Percentiles rank a stretch among this genome's conserved stretches.
Evolutionary conservation across 2,797 vertebrate species (phyloP).

Genomic region (Halcyon badia): DNA sequence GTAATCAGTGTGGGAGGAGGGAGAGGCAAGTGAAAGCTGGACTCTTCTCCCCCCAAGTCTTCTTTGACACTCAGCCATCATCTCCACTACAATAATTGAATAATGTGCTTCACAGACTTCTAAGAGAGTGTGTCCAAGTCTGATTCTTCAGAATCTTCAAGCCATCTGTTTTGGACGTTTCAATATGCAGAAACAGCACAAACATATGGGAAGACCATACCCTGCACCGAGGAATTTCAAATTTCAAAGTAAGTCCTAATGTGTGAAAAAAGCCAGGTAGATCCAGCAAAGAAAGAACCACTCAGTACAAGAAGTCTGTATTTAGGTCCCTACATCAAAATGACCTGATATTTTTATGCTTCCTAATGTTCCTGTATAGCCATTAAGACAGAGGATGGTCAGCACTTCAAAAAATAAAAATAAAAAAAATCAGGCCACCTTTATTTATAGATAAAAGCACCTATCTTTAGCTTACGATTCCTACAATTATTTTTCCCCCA

Average conservation of each 20-base stretch:
- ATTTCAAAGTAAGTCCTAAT: background rate
- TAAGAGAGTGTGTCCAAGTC: constrained; percentile 37
- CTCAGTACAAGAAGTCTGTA: background rate
- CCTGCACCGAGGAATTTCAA: constrained; percentile 1
- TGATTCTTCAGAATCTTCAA: constrained; percentile 45
- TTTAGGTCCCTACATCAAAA: background rate
- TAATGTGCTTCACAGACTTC: background rate
- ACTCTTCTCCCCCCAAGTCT: background rate
- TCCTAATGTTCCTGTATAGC: background rate
- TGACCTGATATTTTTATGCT: background rate
- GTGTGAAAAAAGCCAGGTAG: constrained; percentile 45
- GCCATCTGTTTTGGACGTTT: constrained; percentile 64
- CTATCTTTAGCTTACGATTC: background rate
- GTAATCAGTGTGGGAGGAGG: constrained; percentile 4
- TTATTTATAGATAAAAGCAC: background rate
- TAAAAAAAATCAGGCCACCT: background rate
- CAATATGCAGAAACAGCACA: constrained; percentile 54
- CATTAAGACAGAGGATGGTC: background rate
- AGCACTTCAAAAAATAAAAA: background rate
- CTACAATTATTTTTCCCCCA: background rate
- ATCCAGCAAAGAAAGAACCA: background rate
- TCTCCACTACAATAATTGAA: constrained; percentile 36
- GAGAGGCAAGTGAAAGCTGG: background rate
- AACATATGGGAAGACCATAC: constrained; percentile 50
- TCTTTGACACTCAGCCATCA: background rate